phyloP scores from a whole-genome alignment of 2,797 vertebrate genomes.

The Rhabdomys pumilio region DNA sequence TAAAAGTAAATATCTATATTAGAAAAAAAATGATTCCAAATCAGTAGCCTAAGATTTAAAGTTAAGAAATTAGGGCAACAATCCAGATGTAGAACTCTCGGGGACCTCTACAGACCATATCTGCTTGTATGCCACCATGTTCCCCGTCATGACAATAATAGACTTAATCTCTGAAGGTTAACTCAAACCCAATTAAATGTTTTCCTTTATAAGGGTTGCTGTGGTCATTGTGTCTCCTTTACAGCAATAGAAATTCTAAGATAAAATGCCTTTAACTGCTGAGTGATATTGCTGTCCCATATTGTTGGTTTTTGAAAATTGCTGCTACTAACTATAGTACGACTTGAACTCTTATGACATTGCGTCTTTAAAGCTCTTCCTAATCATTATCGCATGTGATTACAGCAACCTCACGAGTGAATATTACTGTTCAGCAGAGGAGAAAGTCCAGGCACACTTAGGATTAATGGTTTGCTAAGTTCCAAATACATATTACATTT shows the following conservation, averaged over 20 bases:
- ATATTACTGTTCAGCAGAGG: slow-evolving; percentile 31
- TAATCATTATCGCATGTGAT: slow-evolving; percentile 12
- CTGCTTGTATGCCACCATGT: too few relatives aligned
- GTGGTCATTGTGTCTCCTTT: neutral
- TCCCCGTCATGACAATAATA: neutral
- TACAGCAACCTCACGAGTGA: neutral
- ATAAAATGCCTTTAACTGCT: neutral
- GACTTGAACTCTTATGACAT: slow-evolving; percentile 5
- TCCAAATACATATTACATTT: slow-evolving; percentile 37
- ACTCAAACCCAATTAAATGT: neutral
- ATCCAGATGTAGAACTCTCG: neutral
- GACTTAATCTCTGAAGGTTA: neutral
- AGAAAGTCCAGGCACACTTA: slow-evolving; percentile 52
- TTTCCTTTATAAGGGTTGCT: neutral
- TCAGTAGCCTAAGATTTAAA: neutral
- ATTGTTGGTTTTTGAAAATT: slow-evolving; percentile 6
- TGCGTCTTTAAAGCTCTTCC: slow-evolving; percentile 34
- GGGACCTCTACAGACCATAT: neutral
- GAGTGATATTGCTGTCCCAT: neutral
- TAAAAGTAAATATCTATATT: neutral
- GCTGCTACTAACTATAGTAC: slow-evolving; percentile 20
- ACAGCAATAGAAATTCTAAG: neutral
- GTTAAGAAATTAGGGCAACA: neutral
- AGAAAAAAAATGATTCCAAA: neutral
- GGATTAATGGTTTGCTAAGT: slow-evolving; percentile 36